A percentile compares a stretch with the other conserved stretches of the same genome.
Evolutionary conservation across 2,113 vertebrate genomes (phyloP).

Genomic region (Cephalopholis sonnerati): DNA sequence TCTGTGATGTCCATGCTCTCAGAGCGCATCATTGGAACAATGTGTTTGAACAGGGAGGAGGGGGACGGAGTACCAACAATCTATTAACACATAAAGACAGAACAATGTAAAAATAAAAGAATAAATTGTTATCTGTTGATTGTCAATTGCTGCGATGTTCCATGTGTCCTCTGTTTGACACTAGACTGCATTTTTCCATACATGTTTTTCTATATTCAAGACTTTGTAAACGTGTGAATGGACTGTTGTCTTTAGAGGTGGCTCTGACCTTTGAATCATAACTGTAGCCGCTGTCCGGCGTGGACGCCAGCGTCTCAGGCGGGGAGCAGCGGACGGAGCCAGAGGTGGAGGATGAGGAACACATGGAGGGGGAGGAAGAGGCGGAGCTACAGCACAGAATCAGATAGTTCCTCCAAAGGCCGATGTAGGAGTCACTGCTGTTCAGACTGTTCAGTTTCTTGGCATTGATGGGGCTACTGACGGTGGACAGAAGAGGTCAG

Average conservation of each 20-base stretch:
- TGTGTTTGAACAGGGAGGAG: slow-evolving; percentile 98
- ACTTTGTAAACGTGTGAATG: background rate
- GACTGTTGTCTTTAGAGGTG: background rate
- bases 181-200: background rate
- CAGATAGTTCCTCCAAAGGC: slow-evolving; percentile 98
- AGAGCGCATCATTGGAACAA: slow-evolving; percentile 99
- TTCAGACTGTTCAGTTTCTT: slow-evolving; percentile 96
- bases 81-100: slow-evolving; percentile 78
- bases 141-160: background rate
- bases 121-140: background rate
- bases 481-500: slow-evolving; percentile 19
- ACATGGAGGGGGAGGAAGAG: slow-evolving; percentile 87
- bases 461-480: slow-evolving; percentile 97
- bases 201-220: background rate
- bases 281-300: slow-evolving; percentile 97
- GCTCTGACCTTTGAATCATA: slow-evolving; percentile 93
- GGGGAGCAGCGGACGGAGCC: slow-evolving; percentile 97
- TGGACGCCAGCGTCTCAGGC: slow-evolving; percentile 98
- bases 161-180: too few species aligned
- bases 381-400: slow-evolving; percentile 98
- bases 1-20: slow-evolving; percentile 99
- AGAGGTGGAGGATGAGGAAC: slow-evolving; percentile 91
- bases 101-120: background rate
- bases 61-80: slow-evolving; percentile 97
- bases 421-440: slow-evolving; percentile 93